Evolutionary conservation across 2,888 invertebrate genomes (phyloP), one percentile per base, ranked within the genome.

Genomic region (Cheilosia vulpina): DNA sequence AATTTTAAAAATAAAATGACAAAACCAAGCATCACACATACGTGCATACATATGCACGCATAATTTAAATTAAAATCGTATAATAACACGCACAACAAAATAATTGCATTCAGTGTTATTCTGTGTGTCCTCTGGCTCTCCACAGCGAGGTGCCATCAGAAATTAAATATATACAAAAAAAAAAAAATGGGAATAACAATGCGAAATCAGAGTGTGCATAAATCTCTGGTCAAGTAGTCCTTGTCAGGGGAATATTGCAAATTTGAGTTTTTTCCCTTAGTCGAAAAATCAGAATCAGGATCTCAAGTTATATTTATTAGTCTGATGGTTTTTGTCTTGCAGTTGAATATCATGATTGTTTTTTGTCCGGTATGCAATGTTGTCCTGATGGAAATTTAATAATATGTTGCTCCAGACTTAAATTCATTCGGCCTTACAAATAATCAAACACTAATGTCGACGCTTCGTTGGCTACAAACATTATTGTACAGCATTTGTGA

Each of bases 11-110:
- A 71, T 27, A 19, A 60, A 58, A 72, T 57, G 27, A 47, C 34
- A 57, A 76, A 71, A 71, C 47, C 63, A 31, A 45, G 5, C 6
- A 43, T 15, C 45, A 45, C 17, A 17, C 9, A 17, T 17, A n/a
- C 9, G 7, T 45, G 7, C 17, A 7, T 47, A 45, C 27, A 13
- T n/a, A 43, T 45, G 57, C 9, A 11, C 15, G 38, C 63, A 71
- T 65, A 78, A 78, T 78, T 78, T 78, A 71, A 71, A 78, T 78
- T 71, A 71, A 78, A 78, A 62, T 78, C 65, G 63, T 77, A 77
- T 55, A 68, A 68, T 78, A 63, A 65, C 63, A 58, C 52, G 58
- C 52, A 50, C 71, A 71, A 50, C 63, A 71, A 78, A 62, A 78
- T 78, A 78, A 78, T 78, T 78, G 55, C 69, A 63, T 55, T 78